Conservation (phyloP, 2,797 vertebrate genomes). For the Cirrhinus mrigala region DNA sequence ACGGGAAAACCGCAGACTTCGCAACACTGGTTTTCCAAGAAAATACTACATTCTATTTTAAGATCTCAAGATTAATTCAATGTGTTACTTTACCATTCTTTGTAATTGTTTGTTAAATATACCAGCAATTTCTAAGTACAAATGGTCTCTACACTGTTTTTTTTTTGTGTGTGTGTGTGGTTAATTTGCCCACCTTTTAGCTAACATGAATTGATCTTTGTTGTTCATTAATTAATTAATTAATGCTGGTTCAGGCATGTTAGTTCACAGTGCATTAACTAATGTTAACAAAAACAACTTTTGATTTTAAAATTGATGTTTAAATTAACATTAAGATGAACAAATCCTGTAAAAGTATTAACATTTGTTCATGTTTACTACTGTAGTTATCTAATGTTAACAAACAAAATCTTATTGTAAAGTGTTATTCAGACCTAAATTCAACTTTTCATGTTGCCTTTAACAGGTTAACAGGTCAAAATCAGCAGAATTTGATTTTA, state of each 20-base stretch:
- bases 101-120: not conserved
- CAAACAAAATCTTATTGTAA: not conserved
- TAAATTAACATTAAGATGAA: not conserved
- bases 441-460: not conserved
- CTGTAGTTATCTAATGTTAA: not conserved
- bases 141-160: not conserved
- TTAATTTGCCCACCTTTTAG: not conserved
- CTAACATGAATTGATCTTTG: too few species aligned
- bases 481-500: not conserved
- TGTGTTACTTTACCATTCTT: not conserved
- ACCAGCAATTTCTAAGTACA: too few species aligned
- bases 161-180: not conserved
- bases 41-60: too few species aligned
- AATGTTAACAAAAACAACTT: not conserved
- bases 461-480: not conserved
- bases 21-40: not conserved
- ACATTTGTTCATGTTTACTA: not conserved
- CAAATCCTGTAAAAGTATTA: not conserved
- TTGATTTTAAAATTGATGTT: not conserved
- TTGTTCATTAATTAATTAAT: too few species aligned
- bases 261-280: not conserved
- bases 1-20: not conserved
- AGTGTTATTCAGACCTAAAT: not conserved
- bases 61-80: too few species aligned
- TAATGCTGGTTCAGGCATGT: too few species aligned